phyloP scores from a whole-genome alignment of 2,113 vertebrate genomes.

The Clarias magur region DNA sequence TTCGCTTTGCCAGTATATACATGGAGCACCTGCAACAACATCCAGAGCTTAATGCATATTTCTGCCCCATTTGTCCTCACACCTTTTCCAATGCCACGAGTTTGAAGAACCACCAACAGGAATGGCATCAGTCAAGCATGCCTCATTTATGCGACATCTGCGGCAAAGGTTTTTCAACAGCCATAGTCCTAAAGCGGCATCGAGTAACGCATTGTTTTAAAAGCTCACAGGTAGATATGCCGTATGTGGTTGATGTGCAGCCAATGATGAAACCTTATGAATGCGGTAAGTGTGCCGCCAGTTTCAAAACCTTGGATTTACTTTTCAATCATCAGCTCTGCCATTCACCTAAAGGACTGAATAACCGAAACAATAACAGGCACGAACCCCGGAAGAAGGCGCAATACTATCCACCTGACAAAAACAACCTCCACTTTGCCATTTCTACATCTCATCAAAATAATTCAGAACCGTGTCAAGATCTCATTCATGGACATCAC shows the following conservation, averaged over 20 bases:
- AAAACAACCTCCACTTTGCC: background rate
- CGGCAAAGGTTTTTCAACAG: slow-evolving; percentile 52
- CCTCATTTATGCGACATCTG: slow-evolving; percentile 53
- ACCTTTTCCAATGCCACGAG: slow-evolving; percentile 42
- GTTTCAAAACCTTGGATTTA: slow-evolving; percentile 69
- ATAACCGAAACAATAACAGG: slow-evolving; percentile 3
- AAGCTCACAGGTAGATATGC: slow-evolving; percentile 14
- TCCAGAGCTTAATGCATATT: slow-evolving; percentile 57
- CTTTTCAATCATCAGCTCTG: slow-evolving; percentile 72
- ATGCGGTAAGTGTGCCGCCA: slow-evolving; percentile 69
- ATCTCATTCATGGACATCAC: slow-evolving; percentile 7
- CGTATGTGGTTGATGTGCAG: slow-evolving; percentile 29
- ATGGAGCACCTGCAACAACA: slow-evolving; percentile 72
- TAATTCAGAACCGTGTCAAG: background rate
- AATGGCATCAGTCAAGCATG: slow-evolving; percentile 48
- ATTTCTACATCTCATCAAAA: slow-evolving; percentile 18
- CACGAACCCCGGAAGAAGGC: slow-evolving; percentile 19
- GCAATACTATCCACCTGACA: background rate
- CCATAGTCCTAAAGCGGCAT: slow-evolving; percentile 51
- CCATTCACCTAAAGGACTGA: slow-evolving; percentile 55
- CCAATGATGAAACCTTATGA: slow-evolving; percentile 65
- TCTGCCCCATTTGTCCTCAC: slow-evolving; percentile 52
- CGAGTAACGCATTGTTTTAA: slow-evolving; percentile 42
- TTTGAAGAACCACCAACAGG: slow-evolving; percentile 53
- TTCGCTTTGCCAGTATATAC: slow-evolving; percentile 69